These are phyloP conservation scores for Mythimna impura DNA, from an alignment of 2,888 invertebrate genomes.

Conservation along the genomic window DNA sequence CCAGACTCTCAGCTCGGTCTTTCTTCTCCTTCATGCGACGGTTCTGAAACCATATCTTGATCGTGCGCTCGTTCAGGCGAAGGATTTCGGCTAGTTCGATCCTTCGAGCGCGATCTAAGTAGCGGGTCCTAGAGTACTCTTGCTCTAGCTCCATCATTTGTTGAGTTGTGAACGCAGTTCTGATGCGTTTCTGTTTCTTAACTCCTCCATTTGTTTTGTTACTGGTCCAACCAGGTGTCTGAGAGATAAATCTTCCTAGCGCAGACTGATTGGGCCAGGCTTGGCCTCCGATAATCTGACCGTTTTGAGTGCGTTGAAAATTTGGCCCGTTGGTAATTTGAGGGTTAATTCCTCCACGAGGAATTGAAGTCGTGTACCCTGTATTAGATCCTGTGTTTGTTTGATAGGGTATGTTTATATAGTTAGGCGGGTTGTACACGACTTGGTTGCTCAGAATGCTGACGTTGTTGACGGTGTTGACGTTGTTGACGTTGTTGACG, in stretches of 20 bases:
- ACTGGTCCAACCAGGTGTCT: constrained; percentile 57
- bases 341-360: no score
- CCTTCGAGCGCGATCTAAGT: constrained; percentile 93
- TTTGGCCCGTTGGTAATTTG: constrained; percentile 46
- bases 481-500: no score
- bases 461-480: no score
- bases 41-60: constrained; percentile 97
- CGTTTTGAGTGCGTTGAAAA: constrained; percentile 48
- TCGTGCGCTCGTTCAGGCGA: constrained; percentile 80
- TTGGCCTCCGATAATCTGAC: constrained; percentile 43
- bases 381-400: constrained; percentile 18
- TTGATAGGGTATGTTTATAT: constrained; percentile 51
- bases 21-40: constrained; percentile 94
- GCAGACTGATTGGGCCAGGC: constrained; percentile 46
- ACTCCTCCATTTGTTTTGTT: constrained; percentile 66
- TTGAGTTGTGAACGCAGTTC: constrained; percentile 94
- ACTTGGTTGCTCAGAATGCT: constrained; percentile 29
- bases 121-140: constrained; percentile 92
- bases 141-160: constrained; percentile 94
- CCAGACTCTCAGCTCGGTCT: constrained; percentile 82
- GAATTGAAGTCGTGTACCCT: no score
- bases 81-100: constrained; percentile 89
- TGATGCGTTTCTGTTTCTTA: constrained; percentile 91
- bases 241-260: constrained; percentile 53
- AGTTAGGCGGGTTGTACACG: constrained; percentile 49